phyloP scores from a whole-genome alignment of 2,888 invertebrate genomes.

The Ichneumoninae sp. region DNA sequence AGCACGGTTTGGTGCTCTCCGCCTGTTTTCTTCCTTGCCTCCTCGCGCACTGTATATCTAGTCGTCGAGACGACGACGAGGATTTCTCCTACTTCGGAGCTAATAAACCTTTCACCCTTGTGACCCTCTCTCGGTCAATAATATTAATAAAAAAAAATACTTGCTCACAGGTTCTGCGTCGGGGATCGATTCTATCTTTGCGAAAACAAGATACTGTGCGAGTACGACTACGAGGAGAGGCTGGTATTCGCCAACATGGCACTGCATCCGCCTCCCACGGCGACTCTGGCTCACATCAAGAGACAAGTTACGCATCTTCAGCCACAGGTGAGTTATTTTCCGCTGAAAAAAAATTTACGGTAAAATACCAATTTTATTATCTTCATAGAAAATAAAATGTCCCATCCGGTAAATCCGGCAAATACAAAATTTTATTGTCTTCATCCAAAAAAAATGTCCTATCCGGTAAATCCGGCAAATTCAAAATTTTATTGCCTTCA shows the following conservation, averaged over 20 bases:
- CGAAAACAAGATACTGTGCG: conserved; percentile 97
- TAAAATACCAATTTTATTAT: background rate
- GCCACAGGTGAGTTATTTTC: conserved; percentile 70
- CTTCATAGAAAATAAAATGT: no score
- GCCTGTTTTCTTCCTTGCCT: conserved; percentile 52
- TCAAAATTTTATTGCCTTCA: background rate
- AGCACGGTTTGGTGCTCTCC: conserved; percentile 78
- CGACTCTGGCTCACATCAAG: conserved; percentile 93
- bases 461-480: background rate
- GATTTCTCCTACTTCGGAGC: conserved; percentile 41
- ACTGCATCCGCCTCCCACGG: conserved; percentile 88
- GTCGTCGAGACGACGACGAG: conserved; percentile 35
- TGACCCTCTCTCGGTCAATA: conserved; percentile 11
- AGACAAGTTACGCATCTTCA: conserved; percentile 92
- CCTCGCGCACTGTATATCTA: background rate
- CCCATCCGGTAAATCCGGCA: no score
- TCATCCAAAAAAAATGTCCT: no score
- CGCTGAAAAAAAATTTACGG: background rate
- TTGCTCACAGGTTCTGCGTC: conserved; percentile 93
- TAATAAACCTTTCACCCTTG: conserved; percentile 47
- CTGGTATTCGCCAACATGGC: conserved; percentile 96
- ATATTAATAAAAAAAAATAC: conserved; percentile 45
- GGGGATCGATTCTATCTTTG: conserved; percentile 97
- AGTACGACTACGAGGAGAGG: conserved; percentile 96
- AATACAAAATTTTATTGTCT: no score